Percentiles rank a stretch among this genome's conserved stretches.
phyloP scores from a whole-genome alignment of 2,113 vertebrate species.

The Rostratula benghalensis region DNA sequence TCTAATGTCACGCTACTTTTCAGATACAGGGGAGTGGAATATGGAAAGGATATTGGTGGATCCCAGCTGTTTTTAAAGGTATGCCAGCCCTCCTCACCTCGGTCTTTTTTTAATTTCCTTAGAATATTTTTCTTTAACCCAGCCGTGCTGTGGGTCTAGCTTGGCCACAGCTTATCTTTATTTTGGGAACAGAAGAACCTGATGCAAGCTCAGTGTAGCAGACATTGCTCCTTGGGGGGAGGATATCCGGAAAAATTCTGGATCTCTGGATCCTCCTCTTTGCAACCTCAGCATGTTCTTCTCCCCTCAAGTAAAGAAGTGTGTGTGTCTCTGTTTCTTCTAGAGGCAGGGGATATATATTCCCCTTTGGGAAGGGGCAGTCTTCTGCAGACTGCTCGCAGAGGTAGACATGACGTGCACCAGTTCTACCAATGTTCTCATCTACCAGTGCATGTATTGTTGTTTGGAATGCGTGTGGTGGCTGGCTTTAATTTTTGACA shows the following conservation, averaged over 20 bases:
- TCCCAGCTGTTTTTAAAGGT: not conserved
- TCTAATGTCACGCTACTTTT: not conserved
- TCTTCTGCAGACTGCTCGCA: not conserved
- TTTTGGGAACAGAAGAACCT: not conserved
- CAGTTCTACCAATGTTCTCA: not conserved
- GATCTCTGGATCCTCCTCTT: not conserved
- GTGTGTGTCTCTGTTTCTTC: rapidly evolving
- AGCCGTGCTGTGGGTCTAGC: not conserved
- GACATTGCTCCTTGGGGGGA: not conserved
- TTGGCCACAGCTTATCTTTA: not conserved
- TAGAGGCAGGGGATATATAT: not conserved
- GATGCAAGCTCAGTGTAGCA: not conserved
- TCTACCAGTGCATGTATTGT: not conserved
- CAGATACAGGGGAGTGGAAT: not conserved
- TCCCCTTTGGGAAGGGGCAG: not conserved
- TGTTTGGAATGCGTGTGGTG: not conserved
- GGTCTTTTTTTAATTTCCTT: not conserved
- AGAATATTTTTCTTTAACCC: not conserved
- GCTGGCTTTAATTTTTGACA: not conserved
- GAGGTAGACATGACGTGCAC: not conserved
- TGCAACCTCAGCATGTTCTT: not conserved
- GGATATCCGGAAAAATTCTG: not conserved
- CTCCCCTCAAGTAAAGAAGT: not conserved
- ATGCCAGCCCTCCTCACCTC: not conserved
- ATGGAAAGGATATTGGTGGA: not conserved